phyloP scores from a whole-genome alignment of 2,797 vertebrate species.

The Atherinosoma microstoma region DNA sequence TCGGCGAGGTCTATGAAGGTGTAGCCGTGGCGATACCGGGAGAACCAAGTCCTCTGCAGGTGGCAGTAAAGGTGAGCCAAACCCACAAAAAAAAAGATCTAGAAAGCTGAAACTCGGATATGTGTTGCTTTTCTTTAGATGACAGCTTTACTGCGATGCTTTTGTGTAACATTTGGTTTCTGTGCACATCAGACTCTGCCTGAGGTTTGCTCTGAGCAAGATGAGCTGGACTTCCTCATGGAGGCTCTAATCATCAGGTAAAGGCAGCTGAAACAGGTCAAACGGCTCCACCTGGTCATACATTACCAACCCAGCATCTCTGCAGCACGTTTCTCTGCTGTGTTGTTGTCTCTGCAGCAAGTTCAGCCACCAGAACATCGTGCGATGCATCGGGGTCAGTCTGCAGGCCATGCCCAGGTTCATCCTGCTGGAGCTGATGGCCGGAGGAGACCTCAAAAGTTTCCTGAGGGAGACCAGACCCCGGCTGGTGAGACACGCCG shows the following conservation, averaged over 20 bases:
- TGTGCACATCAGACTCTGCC: conserved; percentile 89
- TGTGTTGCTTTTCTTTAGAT: too few species aligned
- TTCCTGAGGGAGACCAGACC: conserved; percentile 96
- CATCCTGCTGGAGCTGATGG: conserved; percentile 97
- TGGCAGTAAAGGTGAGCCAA: conserved; percentile 93
- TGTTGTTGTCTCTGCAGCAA: conserved; percentile 84
- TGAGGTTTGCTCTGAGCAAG: conserved; percentile 98
- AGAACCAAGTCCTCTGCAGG: conserved; percentile 94
- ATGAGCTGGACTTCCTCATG: conserved; percentile 98
- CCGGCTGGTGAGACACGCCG: conserved; percentile 87
- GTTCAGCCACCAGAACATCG: conserved; percentile 99
- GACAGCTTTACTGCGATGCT: background rate
- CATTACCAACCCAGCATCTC: background rate
- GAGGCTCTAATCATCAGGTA: conserved; percentile 99
- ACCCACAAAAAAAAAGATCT: background rate
- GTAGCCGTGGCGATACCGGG: conserved; percentile 92
- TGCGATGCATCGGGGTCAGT: conserved; percentile 95
- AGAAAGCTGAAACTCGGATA: conserved; percentile 5
- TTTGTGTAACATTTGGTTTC: conserved; percentile 17
- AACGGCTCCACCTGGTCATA: background rate
- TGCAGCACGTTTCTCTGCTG: conserved; percentile 21
- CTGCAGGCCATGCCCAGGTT: conserved; percentile 95
- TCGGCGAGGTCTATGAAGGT: conserved; percentile 98
- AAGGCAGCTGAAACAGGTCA: conserved; percentile 13
- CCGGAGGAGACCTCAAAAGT: conserved; percentile 96